Conservation (phyloP, 2,113 vertebrate genomes). For the Cariama cristata region DNA sequence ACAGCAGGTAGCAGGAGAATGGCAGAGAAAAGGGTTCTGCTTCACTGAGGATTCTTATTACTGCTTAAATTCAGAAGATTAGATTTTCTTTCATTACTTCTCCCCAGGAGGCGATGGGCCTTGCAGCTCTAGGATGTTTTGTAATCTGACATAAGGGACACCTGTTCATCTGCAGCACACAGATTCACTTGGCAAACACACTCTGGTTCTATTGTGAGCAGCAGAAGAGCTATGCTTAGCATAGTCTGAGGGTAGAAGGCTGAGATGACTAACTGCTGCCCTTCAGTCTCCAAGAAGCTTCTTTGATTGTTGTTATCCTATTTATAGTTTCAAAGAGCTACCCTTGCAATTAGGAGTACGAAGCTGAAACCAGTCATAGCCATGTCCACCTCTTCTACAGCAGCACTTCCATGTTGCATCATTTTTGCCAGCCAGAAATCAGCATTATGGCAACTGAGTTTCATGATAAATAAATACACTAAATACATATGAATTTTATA, state of each 20-base stretch:
- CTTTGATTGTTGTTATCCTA: not conserved
- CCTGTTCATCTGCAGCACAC: constrained; percentile 35
- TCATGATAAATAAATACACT: not conserved
- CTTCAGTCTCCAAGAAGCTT: constrained; percentile 16
- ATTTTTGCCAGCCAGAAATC: not conserved
- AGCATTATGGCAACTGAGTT: not conserved
- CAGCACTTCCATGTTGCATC: not conserved
- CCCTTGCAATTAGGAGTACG: not conserved
- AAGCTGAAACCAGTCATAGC: not conserved
- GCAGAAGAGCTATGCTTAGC: not conserved
- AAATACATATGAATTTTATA: not conserved
- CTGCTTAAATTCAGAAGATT: constrained; percentile 51
- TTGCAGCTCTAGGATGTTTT: constrained; percentile 35
- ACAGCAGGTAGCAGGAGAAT: constrained; percentile 32
- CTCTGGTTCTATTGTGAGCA: not conserved
- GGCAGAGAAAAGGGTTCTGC: constrained; percentile 44
- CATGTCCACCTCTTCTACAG: not conserved
- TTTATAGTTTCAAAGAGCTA: not conserved
- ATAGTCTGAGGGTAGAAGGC: constrained; percentile 2
- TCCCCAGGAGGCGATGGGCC: constrained; percentile 24
- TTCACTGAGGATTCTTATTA: constrained; percentile 67
- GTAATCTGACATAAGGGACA: constrained; percentile 44
- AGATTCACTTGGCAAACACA: not conserved
- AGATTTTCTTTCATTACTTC: constrained; percentile 62
- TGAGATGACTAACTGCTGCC: constrained; percentile 39